Conservation (phyloP, 1,140 invertebrate species). For the Caenorhabditis remanei region DNA sequence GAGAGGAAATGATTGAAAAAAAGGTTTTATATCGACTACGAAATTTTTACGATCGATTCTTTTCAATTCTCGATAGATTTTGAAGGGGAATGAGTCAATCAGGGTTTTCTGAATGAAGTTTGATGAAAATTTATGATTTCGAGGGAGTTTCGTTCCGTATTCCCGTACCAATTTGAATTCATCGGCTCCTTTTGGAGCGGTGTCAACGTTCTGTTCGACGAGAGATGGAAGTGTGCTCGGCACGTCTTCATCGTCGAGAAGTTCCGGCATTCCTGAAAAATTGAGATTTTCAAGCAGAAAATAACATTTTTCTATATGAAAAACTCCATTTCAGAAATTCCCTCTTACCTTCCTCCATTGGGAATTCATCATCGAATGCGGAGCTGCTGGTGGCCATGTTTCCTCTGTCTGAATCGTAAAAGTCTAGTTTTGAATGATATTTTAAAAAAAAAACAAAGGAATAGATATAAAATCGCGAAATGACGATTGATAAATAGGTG, state of each 20-base stretch:
- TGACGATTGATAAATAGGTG: background rate
- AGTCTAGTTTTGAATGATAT: no score
- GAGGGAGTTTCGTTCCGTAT: background rate
- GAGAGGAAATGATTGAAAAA: background rate
- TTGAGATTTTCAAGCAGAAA: background rate
- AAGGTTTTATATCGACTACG: slow-evolving; percentile 2
- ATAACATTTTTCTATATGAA: no score
- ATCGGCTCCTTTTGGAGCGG: slow-evolving; percentile 15
- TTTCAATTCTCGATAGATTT: background rate
- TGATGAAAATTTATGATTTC: background rate
- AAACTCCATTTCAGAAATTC: no score
- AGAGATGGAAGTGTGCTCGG: slow-evolving; percentile 64
- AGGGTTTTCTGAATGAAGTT: background rate
- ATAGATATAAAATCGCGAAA: background rate
- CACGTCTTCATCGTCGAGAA: slow-evolving; percentile 66
- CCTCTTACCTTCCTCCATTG: slow-evolving; percentile 68
- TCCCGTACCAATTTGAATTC: slow-evolving; percentile 62
- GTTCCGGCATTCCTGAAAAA: slow-evolving; percentile 71
- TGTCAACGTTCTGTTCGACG: slow-evolving; percentile 64
- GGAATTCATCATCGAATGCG: slow-evolving; percentile 66
- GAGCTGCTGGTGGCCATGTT: slow-evolving; percentile 43
- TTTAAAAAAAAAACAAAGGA: background rate
- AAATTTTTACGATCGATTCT: background rate
- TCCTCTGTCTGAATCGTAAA: slow-evolving; percentile 53
- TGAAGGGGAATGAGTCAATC: background rate